A percentile compares a stretch with the other conserved stretches of the same genome.
These are phyloP conservation scores for Gambusia yucatana DNA, from an alignment of 2,797 vertebrate genomes.

Conservation along the genomic window DNA sequence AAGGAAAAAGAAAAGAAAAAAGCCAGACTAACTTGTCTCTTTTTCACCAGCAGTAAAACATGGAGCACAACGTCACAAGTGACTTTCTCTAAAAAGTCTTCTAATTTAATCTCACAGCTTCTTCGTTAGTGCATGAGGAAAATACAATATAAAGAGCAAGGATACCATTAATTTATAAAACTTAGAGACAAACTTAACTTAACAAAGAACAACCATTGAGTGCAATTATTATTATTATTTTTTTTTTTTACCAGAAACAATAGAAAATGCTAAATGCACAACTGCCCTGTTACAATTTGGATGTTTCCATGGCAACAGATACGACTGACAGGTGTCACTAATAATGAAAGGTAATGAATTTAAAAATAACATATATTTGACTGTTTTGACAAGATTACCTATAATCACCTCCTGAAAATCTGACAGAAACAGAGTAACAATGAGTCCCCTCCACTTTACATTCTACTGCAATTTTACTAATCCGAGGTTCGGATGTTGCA, in stretches of 20 bases:
- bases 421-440: not conserved
- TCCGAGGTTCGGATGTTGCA: not conserved
- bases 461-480: not conserved
- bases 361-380: not conserved
- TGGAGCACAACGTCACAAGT: not conserved
- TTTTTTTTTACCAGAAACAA: not conserved
- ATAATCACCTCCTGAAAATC: not conserved
- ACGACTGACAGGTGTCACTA: not conserved
- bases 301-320: not conserved
- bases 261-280: not conserved
- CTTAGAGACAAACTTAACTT: not conserved
- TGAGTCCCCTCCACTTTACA: not conserved
- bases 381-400: not conserved
- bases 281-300: not conserved
- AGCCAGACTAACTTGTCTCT: no score
- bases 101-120: not conserved
- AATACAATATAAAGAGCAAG: not conserved
- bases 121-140: not conserved
- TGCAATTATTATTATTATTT: not conserved
- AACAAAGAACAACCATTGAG: not conserved
- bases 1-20: no score
- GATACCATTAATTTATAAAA: not conserved
- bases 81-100: not conserved
- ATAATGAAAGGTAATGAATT: not conserved
- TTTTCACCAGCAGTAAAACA: no score